A percentile compares a stretch with the other conserved stretches of the same genome.
Evolutionary conservation across 2,113 vertebrate genomes (phyloP).

Genomic region (Erythrocercus mccallii): DNA sequence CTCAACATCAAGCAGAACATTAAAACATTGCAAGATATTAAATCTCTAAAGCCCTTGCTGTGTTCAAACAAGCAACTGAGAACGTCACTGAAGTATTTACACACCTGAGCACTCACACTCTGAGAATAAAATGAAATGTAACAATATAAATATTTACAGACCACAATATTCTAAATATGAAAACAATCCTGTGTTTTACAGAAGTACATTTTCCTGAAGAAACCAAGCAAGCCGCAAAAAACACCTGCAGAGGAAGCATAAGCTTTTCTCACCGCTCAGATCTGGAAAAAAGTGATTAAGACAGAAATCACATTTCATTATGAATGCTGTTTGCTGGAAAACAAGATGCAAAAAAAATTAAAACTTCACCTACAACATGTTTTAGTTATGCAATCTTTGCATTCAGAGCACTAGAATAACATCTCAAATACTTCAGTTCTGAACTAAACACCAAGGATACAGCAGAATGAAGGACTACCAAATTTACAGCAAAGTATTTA

Average conservation of each 20-base stretch:
- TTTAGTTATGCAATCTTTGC: neutral
- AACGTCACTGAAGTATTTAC: neutral
- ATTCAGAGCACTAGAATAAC: neutral
- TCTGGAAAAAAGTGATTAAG: neutral
- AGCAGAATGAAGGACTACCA: neutral
- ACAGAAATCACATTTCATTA: neutral
- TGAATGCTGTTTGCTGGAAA: neutral
- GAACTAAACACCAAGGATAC: neutral
- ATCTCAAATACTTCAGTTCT: neutral
- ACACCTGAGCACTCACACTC: neutral
- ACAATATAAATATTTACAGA: neutral
- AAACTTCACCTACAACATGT: neutral
- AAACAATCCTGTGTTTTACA: neutral
- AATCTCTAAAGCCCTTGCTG: neutral
- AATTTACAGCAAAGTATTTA: neutral
- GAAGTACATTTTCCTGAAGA: neutral
- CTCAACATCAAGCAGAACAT: neutral
- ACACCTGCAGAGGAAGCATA: neutral
- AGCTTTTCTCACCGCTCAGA: neutral
- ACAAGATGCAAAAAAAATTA: neutral
- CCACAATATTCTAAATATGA: neutral
- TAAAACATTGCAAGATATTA: neutral
- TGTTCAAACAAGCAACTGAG: neutral
- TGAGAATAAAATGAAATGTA: neutral
- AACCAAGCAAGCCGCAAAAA: neutral